Evolutionary conservation across 30 jellyfish, hydroid and myxozoan species (phyloP), one percentile per base, ranked within the genome.

Genomic region (Pseudorhiza aurosa): DNA sequence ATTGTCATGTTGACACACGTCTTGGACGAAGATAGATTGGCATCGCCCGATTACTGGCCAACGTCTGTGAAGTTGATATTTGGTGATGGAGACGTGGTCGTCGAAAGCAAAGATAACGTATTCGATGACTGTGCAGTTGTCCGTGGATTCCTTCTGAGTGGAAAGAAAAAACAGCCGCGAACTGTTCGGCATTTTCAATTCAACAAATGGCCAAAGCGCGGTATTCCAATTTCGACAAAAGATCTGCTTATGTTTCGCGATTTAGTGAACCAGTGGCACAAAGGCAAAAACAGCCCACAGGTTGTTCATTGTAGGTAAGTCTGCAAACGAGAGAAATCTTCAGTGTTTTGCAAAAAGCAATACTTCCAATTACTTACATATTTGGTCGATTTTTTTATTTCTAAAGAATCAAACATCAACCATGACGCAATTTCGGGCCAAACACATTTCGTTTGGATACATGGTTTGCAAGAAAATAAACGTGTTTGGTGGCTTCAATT

Each of bases 291-390:
- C 43, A 76, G 83, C 7, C 95, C 94, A 70, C 22, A 64, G 8
- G 69, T 90, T 44, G 83, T 90, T 1, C 96, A 90, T 32, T 83
- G 97, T 86, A 83, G 96, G 97, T 90, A 82, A 32, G 73, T 0
- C 32, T n/a, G 21, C 6, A 0, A 24, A n/a, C n/a, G n/a, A n/a
- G n/a, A n/a, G n/a, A n/a, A n/a, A n/a, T n/a, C n/a, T n/a, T n/a
- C n/a, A n/a, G n/a, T n/a, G n/a, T n/a, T n/a, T n/a, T n/a, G n/a
- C n/a, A n/a, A n/a, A n/a, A n/a, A n/a, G n/a, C n/a, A n/a, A n/a
- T n/a, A n/a, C n/a, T n/a, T n/a, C n/a, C n/a, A n/a, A n/a, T n/a
- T n/a, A n/a, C n/a, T n/a, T n/a, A n/a, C n/a, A n/a, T n/a, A n/a
- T n/a, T n/a, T n/a, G n/a, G n/a, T n/a, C n/a, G n/a, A n/a, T n/a